These are phyloP conservation scores for Eristalinus sepulchralis DNA, from an alignment of 2,888 invertebrate species.

Conservation along the genomic window DNA sequence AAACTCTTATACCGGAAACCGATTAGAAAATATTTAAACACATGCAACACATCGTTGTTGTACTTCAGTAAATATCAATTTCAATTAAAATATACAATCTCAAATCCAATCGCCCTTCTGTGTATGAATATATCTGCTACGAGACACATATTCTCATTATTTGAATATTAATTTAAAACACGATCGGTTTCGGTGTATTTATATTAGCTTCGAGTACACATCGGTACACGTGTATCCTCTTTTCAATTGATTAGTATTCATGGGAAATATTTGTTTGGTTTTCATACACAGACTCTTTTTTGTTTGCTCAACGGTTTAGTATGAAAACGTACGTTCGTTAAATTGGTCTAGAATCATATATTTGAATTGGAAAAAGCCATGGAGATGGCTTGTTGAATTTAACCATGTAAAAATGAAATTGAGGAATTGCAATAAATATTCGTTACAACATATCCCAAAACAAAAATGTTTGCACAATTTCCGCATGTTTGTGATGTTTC, in stretches of 20 bases:
- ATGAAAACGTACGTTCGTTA: background rate
- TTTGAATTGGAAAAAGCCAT: background rate
- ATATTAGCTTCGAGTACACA: background rate
- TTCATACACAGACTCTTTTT: background rate
- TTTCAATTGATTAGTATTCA: background rate
- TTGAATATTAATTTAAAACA: background rate
- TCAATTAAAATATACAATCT: background rate
- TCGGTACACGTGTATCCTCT: background rate
- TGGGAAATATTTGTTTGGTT: background rate
- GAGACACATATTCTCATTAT: background rate
- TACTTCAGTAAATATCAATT: background rate
- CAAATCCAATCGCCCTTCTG: background rate
- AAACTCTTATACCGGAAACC: too few species aligned
- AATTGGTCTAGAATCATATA: background rate
- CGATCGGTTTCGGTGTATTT: background rate
- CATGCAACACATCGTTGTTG: too few species aligned
- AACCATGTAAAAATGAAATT: background rate
- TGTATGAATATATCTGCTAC: background rate
- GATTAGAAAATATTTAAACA: too few species aligned
- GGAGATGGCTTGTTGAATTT: background rate
- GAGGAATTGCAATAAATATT: background rate
- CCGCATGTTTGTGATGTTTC: background rate
- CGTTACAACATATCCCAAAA: background rate
- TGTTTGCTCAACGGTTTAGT: background rate
- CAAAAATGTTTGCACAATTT: background rate